Evolutionary conservation across 1,140 invertebrate species (phyloP).

Genomic region (Drosophila lacteicornis): DNA sequence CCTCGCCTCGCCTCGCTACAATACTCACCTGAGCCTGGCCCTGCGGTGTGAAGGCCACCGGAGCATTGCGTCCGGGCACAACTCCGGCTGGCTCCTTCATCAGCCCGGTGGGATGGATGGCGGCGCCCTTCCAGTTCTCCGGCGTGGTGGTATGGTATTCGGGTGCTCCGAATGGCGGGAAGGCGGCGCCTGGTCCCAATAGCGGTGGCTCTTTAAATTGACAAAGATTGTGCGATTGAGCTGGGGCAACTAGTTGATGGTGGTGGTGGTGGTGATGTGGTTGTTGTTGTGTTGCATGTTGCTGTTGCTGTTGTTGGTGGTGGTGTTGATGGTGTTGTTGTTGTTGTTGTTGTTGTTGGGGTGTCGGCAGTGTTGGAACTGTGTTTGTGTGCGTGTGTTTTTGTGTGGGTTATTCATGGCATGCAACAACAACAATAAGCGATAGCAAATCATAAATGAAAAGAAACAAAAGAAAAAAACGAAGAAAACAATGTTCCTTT

Average conservation of each 20-base stretch:
- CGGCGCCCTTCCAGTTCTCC: slow-evolving; percentile 83
- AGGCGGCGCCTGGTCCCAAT: slow-evolving; percentile 83
- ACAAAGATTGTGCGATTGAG: slow-evolving; percentile 84
- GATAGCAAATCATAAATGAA: slow-evolving; percentile 49
- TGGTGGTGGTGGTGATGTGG: slow-evolving; percentile 61
- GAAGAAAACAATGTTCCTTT: slow-evolving; percentile 11
- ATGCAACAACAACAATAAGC: slow-evolving; percentile 77
- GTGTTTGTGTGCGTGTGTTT: slow-evolving; percentile 44
- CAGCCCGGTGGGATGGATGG: slow-evolving; percentile 81
- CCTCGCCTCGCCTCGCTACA: too few species aligned
- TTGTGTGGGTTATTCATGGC: slow-evolving; percentile 37
- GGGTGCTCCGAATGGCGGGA: slow-evolving; percentile 81
- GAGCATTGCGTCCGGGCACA: slow-evolving; percentile 80
- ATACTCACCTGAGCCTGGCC: slow-evolving; percentile 82
- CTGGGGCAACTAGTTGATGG: slow-evolving; percentile 77
- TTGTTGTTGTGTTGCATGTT: slow-evolving; percentile 49
- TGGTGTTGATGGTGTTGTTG: slow-evolving; percentile 35
- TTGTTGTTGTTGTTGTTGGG: slow-evolving; percentile 58
- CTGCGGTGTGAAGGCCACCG: slow-evolving; percentile 80
- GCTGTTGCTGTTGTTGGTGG: slow-evolving; percentile 33
- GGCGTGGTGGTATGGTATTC: slow-evolving; percentile 84
- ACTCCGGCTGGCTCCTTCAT: slow-evolving; percentile 84
- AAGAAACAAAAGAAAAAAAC: slow-evolving; percentile 52
- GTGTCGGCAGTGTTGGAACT: slow-evolving; percentile 64
- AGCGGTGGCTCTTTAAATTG: slow-evolving; percentile 85